A percentile compares a stretch with the other conserved stretches of the same genome.
Evolutionary conservation across 2,113 vertebrate genomes (phyloP).

Genomic region (Eublepharis macularius): DNA sequence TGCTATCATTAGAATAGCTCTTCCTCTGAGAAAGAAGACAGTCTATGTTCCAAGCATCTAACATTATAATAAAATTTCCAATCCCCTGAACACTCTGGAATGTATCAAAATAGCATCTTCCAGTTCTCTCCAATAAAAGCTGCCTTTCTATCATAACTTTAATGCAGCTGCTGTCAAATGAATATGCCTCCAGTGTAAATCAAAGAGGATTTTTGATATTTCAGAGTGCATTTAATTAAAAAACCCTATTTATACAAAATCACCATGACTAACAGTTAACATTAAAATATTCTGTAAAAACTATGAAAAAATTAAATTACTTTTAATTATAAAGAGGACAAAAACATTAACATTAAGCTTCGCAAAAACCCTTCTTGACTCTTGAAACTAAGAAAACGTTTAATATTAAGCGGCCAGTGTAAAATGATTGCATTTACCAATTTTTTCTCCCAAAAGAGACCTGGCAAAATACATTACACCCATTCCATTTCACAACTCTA

Average conservation of each 20-base stretch:
- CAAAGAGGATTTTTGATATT: constrained; percentile 81
- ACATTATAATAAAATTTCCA: constrained; percentile 75
- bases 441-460: constrained; percentile 53
- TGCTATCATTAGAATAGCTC: constrained; percentile 63
- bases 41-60: constrained; percentile 72
- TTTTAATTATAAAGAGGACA: constrained; percentile 75
- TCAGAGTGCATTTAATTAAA: constrained; percentile 82
- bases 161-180: constrained; percentile 80
- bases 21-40: constrained; percentile 71
- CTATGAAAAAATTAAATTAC: constrained; percentile 80
- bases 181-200: constrained; percentile 84
- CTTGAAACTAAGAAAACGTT: constrained; percentile 72
- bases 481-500: constrained; percentile 78
- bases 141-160: constrained; percentile 77
- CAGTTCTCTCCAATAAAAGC: constrained; percentile 76
- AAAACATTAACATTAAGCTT: constrained; percentile 75
- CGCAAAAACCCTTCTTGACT: constrained; percentile 78
- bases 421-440: constrained; percentile 71
- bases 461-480: constrained; percentile 77
- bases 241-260: constrained; percentile 77
- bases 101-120: constrained; percentile 81
- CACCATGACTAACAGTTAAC: constrained; percentile 80
- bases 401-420: constrained; percentile 63
- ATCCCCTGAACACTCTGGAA: constrained; percentile 72
- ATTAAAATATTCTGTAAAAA: constrained; percentile 75